Evolutionary conservation across 37 sponge, comb jelly and placozoan genomes (phyloP), one percentile per base, ranked within the genome.

Genomic region (Hexactinellida sp.): DNA sequence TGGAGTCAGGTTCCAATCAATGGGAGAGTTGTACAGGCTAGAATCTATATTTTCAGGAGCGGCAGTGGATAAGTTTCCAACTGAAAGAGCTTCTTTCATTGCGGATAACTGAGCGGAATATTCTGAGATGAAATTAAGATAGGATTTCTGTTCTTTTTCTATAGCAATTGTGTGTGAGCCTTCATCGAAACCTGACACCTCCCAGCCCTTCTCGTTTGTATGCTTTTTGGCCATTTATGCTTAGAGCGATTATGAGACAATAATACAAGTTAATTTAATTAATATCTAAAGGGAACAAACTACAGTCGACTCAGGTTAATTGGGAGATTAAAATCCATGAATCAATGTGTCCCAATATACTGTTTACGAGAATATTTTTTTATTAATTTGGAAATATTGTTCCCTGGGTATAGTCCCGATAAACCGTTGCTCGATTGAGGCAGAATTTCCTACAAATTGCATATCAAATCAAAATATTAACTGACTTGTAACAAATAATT

Each of bases 121-220:
- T 21, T 63, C 76, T n/a, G 76, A 63, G 25, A 63, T 63, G 76
- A 63, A 63, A 21, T 23, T 63, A 7, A 63, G 76, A 23, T 63
- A 63, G 34, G 76, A 7, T 28, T 63, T 63, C 34, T 63, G 76
- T 63, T 63, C 76, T 28, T 63, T 63, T 23, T 63, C 76, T 10
- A 63, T 63, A 1, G 76, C 76, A n/a, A 63, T 63, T n/a, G 76
- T 25, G 30, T 63, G 76, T n/a, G 76, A 63, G 3, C 76, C 76
- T 63, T 63, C 76, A 63, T 63, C 76, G 34, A 63, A 63, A 32
- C 76, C 76, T 63, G 76, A 63, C 25, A 63, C 76, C 30, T 63
- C 76, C 76, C 76, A 63, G 28, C 76, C 76, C 13, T 63, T 63
- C 34, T 63, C 76, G 13, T 63, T 63, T n/a, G 76, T 63, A 41